phyloP scores from a whole-genome alignment of 2,113 vertebrate species.

The Eublepharis macularius region DNA sequence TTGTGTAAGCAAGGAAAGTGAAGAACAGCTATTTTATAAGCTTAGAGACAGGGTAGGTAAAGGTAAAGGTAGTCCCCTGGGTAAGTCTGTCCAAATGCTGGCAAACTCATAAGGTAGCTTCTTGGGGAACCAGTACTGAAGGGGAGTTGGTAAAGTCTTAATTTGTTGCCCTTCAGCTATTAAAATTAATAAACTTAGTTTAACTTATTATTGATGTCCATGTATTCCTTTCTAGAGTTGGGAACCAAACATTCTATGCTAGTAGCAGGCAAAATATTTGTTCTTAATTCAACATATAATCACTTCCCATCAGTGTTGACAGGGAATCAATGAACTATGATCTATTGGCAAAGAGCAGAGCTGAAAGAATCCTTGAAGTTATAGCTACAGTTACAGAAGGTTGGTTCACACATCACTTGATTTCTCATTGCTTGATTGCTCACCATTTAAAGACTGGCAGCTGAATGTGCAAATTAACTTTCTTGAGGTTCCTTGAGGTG shows the following conservation, averaged over 20 bases:
- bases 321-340: neutral
- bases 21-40: too few species aligned
- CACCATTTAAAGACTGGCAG: neutral
- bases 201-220: too few species aligned
- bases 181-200: too few species aligned
- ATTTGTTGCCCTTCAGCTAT: too few species aligned
- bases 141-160: too few species aligned
- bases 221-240: neutral
- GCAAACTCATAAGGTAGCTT: too few species aligned
- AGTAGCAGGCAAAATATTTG: conserved; percentile 25
- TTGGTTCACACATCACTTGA: neutral
- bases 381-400: neutral
- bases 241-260: conserved; percentile 27
- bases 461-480: neutral
- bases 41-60: too few species aligned
- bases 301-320: neutral
- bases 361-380: fast-evolving
- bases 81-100: too few species aligned
- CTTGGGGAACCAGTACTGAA: too few species aligned
- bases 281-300: conserved; percentile 1
- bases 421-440: neutral
- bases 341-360: neutral
- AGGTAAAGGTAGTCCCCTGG: too few species aligned
- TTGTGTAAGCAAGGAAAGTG: too few species aligned
- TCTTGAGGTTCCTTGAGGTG: neutral